Evolutionary conservation across 2,888 invertebrate genomes (phyloP).

Genomic region (Drosophila stalkeri): DNA sequence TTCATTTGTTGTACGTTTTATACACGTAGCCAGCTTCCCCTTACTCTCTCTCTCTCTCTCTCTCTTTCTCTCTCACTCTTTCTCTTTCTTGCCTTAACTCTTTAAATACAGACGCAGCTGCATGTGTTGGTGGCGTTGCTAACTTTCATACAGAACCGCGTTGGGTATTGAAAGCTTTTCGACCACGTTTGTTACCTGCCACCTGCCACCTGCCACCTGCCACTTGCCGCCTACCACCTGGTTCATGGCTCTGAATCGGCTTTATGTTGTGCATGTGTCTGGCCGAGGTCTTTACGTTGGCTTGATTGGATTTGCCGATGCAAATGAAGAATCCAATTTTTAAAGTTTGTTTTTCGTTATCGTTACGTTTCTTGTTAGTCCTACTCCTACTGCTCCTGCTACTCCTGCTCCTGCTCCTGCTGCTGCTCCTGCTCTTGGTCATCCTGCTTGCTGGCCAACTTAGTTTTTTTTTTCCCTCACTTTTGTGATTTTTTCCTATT

Average conservation of each 20-base stretch:
- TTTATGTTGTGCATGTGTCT: slow-evolving; percentile 79
- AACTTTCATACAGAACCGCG: slow-evolving; percentile 37
- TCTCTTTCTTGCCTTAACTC: slow-evolving; percentile 5
- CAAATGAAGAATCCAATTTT: slow-evolving; percentile 84
- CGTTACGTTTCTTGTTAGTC: slow-evolving; percentile 77
- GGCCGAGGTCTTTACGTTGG: slow-evolving; percentile 79
- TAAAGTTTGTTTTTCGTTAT: slow-evolving; percentile 83
- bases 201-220: not conserved
- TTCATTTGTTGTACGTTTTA: slow-evolving; percentile 71
- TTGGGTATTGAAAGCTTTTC: slow-evolving; percentile 29
- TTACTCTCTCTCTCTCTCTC: not conserved
- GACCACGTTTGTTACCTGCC: slow-evolving; percentile 20
- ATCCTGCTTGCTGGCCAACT: slow-evolving; percentile 23
- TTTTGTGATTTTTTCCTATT: not conserved
- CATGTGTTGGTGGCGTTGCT: slow-evolving; percentile 35
- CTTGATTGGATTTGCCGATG: slow-evolving; percentile 83
- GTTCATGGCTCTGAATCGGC: slow-evolving; percentile 51
- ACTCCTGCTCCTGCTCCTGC: not conserved
- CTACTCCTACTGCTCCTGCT: slow-evolving; percentile 3
- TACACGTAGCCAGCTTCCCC: slow-evolving; percentile 11
- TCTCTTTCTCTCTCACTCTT: not conserved
- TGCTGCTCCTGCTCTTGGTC: slow-evolving; percentile 1
- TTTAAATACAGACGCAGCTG: slow-evolving; percentile 2
- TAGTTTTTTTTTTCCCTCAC: slow-evolving; percentile 6
- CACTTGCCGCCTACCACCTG: not conserved